Evolutionary conservation across 2,113 vertebrate genomes (phyloP).

Genomic region (Muscicapa adusta): DNA sequence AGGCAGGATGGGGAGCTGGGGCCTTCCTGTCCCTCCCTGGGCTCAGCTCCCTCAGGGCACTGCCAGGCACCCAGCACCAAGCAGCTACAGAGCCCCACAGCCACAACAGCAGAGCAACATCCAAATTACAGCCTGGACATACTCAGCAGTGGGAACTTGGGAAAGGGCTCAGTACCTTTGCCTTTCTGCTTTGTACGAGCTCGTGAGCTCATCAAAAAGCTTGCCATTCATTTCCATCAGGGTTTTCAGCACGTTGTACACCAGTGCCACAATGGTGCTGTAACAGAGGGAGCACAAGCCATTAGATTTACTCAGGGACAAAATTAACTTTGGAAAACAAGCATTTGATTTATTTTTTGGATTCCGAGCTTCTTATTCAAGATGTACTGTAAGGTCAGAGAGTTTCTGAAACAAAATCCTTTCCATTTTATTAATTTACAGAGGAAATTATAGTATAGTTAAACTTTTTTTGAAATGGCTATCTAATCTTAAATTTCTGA

Average conservation of each 20-base stretch:
- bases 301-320: background rate
- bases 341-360: background rate
- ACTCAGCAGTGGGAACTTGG: background rate
- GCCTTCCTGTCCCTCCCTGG: fast-evolving
- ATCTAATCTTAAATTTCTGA: background rate
- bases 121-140: background rate
- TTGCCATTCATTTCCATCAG: conserved; percentile 98
- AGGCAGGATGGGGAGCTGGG: background rate
- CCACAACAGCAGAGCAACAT: background rate
- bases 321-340: background rate
- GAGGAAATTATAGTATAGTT: background rate
- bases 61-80: background rate
- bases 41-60: background rate
- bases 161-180: conserved; percentile 77
- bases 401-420: background rate
- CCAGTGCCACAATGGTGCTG: conserved; percentile 94
- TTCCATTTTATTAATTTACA: background rate
- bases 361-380: background rate
- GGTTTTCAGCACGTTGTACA: conserved; percentile 96
- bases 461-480: background rate
- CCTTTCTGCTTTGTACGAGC: conserved; percentile 93
- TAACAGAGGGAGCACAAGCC: background rate
- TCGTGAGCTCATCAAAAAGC: conserved; percentile 93
- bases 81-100: background rate
- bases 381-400: background rate